Conservation (phyloP, 1,140 invertebrate genomes). For the Musca domestica region DNA sequence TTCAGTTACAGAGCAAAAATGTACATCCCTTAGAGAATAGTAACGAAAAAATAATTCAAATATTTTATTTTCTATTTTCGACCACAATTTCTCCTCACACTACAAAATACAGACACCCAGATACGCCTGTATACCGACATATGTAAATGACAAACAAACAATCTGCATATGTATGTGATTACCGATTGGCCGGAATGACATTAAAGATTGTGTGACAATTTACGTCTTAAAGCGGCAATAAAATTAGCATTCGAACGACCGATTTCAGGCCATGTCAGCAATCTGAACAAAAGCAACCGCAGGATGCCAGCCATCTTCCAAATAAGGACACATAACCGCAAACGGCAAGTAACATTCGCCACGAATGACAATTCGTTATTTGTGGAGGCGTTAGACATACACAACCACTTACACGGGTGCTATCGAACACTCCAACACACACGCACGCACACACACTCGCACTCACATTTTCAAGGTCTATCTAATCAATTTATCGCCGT, state of each 20-base stretch:
- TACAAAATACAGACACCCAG: background rate
- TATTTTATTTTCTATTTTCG: background rate
- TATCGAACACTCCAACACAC: background rate
- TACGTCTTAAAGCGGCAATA: constrained; percentile 51
- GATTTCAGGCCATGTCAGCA: constrained; percentile 32
- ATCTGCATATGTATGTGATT: too few relatives aligned
- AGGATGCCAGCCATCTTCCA: constrained; percentile 11
- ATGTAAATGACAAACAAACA: too few relatives aligned
- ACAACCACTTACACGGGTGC: background rate
- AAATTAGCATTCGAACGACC: constrained; percentile 54
- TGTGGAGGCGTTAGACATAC: background rate
- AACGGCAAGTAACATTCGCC: too few relatives aligned
- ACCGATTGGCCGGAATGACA: constrained; percentile 32
- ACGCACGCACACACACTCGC: constrained; percentile 23
- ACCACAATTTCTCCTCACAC: background rate
- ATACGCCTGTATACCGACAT: too few relatives aligned
- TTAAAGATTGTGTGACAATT: constrained; percentile 52
- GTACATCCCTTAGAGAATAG: too few relatives aligned
- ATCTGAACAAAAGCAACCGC: constrained; percentile 27
- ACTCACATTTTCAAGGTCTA: constrained; percentile 25
- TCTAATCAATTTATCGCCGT: constrained; percentile 53
- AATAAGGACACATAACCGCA: background rate
- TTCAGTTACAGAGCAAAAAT: too few relatives aligned
- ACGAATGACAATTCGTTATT: background rate
- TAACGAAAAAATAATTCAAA: too few relatives aligned